phyloP scores from a whole-genome alignment of 2,113 vertebrate species.

The Hystrix cristata region DNA sequence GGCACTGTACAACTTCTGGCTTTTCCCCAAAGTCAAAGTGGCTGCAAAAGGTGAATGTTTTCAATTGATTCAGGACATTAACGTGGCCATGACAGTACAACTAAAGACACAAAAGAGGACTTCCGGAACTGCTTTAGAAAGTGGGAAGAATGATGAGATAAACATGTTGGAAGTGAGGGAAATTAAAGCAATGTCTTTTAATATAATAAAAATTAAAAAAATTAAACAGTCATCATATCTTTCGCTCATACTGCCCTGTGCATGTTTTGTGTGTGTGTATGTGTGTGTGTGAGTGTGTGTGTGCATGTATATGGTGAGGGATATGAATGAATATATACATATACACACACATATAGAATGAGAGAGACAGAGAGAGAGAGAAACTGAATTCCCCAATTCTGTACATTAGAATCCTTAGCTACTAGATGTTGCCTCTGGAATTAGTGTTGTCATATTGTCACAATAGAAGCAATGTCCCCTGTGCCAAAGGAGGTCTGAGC shows the following conservation, averaged over 20 bases:
- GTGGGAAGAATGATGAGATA: not conserved
- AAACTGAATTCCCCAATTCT: not conserved
- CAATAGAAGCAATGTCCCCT: rapidly evolving
- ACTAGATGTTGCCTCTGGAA: not conserved
- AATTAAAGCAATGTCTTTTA: not conserved
- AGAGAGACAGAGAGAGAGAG: not conserved
- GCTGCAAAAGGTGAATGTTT: not conserved
- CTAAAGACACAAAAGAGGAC: not conserved
- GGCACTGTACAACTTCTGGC: not conserved
- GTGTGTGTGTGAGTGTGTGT: not conserved
- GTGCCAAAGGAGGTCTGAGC: not conserved
- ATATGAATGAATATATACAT: not conserved
- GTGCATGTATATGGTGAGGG: not conserved
- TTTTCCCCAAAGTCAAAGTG: not conserved
- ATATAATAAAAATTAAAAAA: not conserved
- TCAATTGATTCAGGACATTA: not conserved
- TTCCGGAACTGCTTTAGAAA: not conserved
- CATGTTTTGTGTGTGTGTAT: too few species aligned
- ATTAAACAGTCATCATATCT: not conserved
- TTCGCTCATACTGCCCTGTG: not conserved
- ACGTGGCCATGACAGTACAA: not conserved
- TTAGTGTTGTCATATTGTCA: not conserved
- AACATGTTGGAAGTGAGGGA: not conserved
- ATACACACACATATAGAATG: not conserved
- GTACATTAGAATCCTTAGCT: not conserved